Evolutionary conservation across 1,140 invertebrate species (phyloP).

Genomic region (Neodiprion lecontei): DNA sequence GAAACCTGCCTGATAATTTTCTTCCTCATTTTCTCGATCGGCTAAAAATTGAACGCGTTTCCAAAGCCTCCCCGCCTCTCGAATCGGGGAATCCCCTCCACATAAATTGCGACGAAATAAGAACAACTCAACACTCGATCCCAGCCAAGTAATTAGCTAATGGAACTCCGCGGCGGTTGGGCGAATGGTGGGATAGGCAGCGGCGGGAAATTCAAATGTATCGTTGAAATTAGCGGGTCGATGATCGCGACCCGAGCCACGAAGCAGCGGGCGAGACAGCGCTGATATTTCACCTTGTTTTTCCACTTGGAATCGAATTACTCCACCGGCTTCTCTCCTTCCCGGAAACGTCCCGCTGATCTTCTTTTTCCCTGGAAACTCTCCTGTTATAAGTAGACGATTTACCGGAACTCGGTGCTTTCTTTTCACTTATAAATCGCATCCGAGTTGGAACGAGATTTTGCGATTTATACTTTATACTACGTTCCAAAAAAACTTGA

Average conservation of each 20-base stretch:
- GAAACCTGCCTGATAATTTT: no score
- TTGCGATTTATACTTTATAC: no score
- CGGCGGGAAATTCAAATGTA: conserved; percentile 60
- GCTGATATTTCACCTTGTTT: conserved; percentile 61
- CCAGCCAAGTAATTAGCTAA: conserved; percentile 58
- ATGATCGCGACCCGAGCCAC: conserved; percentile 24
- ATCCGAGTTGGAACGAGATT: no score
- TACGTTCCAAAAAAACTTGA: no score
- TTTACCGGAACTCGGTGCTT: no score
- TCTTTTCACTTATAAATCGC: no score
- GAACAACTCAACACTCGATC: conserved; percentile 5
- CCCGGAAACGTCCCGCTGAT: not conserved
- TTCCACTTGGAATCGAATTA: conserved; percentile 31
- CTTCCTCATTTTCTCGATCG: no score
- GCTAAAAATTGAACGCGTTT: no score
- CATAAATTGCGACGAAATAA: not conserved
- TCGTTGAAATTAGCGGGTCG: conserved; percentile 50
- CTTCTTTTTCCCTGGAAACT: not conserved
- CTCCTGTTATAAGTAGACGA: not conserved
- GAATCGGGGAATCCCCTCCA: not conserved
- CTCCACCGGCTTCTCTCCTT: not conserved
- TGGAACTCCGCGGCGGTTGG: conserved; percentile 46
- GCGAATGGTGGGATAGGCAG: conserved; percentile 32
- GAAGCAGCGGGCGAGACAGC: conserved; percentile 17
- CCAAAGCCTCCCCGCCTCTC: no score